phyloP scores from a whole-genome alignment of 2,113 vertebrate species.

The Helogale parvula region DNA sequence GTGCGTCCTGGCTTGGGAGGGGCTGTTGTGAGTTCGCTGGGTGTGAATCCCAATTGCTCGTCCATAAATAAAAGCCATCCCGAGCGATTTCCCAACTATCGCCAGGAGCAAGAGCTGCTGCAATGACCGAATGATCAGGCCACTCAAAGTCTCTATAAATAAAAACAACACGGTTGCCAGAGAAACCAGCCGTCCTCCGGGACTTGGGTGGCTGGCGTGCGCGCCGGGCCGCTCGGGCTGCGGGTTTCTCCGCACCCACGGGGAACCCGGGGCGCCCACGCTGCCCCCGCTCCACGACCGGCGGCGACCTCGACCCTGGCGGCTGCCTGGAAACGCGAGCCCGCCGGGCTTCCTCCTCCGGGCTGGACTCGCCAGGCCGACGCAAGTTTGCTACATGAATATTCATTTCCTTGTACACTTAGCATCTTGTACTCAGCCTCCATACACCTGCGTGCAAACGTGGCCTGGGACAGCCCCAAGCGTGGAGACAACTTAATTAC shows the following conservation, averaged over 20 bases:
- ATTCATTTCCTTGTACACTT: background rate
- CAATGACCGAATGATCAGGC: slow-evolving; percentile 20
- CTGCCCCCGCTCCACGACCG: background rate
- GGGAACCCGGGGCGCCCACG: background rate
- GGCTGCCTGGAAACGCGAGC: background rate
- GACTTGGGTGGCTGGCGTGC: background rate
- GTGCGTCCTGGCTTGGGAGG: slow-evolving; percentile 48
- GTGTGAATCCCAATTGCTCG: slow-evolving; percentile 71
- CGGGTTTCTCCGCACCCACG: background rate
- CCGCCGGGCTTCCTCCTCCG: fast-evolving
- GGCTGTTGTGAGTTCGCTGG: slow-evolving; percentile 67
- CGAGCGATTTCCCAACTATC: slow-evolving; percentile 72
- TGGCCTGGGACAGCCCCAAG: background rate
- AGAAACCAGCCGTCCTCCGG: slow-evolving; percentile 48
- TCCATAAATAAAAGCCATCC: slow-evolving; percentile 77
- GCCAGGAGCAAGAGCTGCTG: slow-evolving; percentile 60
- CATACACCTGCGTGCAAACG: slow-evolving; percentile 31
- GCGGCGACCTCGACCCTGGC: background rate
- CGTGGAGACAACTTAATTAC: slow-evolving; percentile 38
- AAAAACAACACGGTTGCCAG: slow-evolving; percentile 52
- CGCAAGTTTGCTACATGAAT: background rate
- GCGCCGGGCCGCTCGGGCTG: background rate
- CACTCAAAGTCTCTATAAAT: slow-evolving; percentile 59
- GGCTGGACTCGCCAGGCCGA: background rate
- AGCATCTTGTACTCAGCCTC: background rate